phyloP scores from a whole-genome alignment of 1,140 invertebrate genomes.

The Cherax quadricarinatus region DNA sequence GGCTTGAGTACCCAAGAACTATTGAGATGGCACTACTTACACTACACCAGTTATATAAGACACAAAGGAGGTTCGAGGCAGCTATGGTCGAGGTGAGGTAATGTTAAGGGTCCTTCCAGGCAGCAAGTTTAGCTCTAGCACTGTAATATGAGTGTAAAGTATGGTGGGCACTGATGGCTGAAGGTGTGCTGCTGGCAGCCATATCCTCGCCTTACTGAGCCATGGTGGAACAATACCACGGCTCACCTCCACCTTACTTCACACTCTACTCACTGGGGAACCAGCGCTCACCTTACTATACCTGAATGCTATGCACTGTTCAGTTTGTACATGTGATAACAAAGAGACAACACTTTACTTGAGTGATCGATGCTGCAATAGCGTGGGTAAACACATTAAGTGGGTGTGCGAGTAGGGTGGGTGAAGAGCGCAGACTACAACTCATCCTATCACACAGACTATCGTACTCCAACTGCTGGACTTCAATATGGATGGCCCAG shows the following conservation, averaged over 20 bases:
- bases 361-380: not conserved
- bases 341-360: not conserved
- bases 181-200: constrained; percentile 29
- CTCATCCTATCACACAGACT: constrained; percentile 31
- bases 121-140: not conserved
- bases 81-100: not conserved
- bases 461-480: constrained; percentile 66
- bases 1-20: constrained; percentile 25
- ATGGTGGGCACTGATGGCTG: not conserved
- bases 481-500: constrained; percentile 63
- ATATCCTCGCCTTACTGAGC: constrained; percentile 51
- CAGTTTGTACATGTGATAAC: not conserved
- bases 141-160: not conserved
- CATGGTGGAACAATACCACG: constrained; percentile 21
- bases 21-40: not conserved
- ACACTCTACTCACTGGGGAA: not conserved
- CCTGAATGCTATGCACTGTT: not conserved
- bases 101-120: constrained; percentile 30
- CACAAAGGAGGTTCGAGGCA: too few species aligned
- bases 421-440: constrained; percentile 1
- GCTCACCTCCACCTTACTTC: not conserved
- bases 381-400: not conserved
- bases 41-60: not conserved
- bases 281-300: not conserved
- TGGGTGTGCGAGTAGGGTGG: not conserved